Evolutionary conservation across 2,113 vertebrate species (phyloP).

Genomic region (Climacteris rufus): DNA sequence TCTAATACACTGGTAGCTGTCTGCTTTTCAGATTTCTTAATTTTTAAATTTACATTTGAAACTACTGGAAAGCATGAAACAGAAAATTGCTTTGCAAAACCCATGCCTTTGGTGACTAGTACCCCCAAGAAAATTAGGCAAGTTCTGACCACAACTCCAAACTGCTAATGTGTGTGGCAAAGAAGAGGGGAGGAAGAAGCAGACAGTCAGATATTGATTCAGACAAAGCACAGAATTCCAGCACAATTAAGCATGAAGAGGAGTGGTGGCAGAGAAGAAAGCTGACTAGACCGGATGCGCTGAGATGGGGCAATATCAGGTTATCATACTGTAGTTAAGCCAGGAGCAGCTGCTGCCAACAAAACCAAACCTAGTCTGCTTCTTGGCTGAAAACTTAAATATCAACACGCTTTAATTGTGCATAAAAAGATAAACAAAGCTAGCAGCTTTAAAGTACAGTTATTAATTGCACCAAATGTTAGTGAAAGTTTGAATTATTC

Average conservation of each 20-base stretch:
- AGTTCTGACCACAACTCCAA: background rate
- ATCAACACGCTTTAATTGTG: constrained; percentile 57
- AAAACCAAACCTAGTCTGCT: background rate
- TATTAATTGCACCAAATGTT: constrained; percentile 52
- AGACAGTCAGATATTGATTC: background rate
- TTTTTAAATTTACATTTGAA: background rate
- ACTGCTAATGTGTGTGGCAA: background rate
- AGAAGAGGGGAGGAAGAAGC: background rate
- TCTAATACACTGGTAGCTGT: background rate
- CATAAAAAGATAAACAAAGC: constrained; percentile 49
- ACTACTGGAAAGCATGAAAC: background rate
- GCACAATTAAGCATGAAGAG: background rate
- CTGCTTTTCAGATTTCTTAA: background rate
- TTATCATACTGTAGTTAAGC: background rate
- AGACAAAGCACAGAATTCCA: background rate
- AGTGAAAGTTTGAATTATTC: constrained; percentile 64
- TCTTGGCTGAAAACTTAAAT: constrained; percentile 42
- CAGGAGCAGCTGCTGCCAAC: constrained; percentile 15
- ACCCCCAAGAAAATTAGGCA: background rate
- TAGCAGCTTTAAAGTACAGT: constrained; percentile 33
- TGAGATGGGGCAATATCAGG: constrained; percentile 5
- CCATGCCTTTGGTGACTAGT: background rate
- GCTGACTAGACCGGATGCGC: accelerated
- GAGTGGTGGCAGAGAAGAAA: background rate
- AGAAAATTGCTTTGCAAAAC: accelerated